These are phyloP conservation scores for Poeciliopsis turneri DNA, from an alignment of 2,797 vertebrate species.

Conservation along the genomic window DNA sequence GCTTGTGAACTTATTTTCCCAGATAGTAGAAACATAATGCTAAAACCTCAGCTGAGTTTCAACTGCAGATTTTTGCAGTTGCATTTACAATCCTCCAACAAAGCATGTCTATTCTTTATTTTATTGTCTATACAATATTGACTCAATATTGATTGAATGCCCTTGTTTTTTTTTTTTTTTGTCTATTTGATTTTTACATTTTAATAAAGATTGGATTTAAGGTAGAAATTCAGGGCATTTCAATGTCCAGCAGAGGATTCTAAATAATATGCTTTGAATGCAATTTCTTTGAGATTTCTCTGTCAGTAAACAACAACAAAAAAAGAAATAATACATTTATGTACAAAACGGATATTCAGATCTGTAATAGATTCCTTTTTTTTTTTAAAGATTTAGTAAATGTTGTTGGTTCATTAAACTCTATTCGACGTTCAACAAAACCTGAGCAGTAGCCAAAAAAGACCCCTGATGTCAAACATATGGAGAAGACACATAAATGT, in stretches of 20 bases:
- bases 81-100: neutral
- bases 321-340: neutral
- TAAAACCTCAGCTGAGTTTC: neutral
- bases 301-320: neutral
- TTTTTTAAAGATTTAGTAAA: neutral
- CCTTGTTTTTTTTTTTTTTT: neutral
- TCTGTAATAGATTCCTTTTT: neutral
- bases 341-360: neutral
- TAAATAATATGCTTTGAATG: neutral
- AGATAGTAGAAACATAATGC: neutral
- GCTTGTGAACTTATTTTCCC: neutral
- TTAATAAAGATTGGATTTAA: neutral
- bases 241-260: neutral
- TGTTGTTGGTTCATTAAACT: neutral
- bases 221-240: neutral
- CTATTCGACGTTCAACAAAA: neutral
- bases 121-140: neutral
- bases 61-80: neutral
- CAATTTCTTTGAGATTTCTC: neutral
- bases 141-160: neutral
- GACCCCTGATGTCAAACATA: neutral
- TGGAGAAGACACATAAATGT: neutral
- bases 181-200: neutral
- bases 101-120: neutral
- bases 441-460: neutral